Base-by-base conservation (phyloP, 1,140 invertebrate species). In the Phthorimaea operculella region DNA sequence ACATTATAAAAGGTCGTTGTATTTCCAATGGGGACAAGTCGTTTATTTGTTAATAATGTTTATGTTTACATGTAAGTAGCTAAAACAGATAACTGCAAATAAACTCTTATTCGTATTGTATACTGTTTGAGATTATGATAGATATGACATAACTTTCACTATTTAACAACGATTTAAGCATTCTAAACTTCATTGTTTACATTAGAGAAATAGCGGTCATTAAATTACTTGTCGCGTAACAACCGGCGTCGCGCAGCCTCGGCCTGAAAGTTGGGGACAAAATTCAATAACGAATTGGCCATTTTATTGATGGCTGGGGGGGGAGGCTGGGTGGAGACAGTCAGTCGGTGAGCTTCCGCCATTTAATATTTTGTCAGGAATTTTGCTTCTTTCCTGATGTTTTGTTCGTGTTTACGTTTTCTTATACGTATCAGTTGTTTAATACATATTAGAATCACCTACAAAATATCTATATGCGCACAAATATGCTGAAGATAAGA, bases 271-370 rank as follows among this genome's bases (percentile, higher is more conserved):
- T 80, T 83, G 68, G 60, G 71, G 70, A 80, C 72, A 81, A 84
- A 84, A 84, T 86, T 84, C 83, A 83, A 83, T 86, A 85, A 76
- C 79, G 79, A 84, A 83, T 84, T 86, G 83, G 83, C 83, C 85
- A 86, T 86, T 86, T 86, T 86, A 86, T 86, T 84, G 82, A 86
- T 79, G 82, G 76, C 75, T 68, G 80, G 75, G 83, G 72, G 83
- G 45, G 82, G 79, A 81, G 75, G 78, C 70, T 78, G 80, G 81
- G 79, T 80, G 76, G 75, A 80, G 79, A 80, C 74, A 70, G 67
- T 74, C 62, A 61, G 60, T 66, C 63, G 68, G 70, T 67, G 69
- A 79, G 69, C 70, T 78, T 76, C 76, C 72, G 79, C 72, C 75
- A 79, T 76, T 80, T 73, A 67, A 72, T 74, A 62, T 70, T 72